Conservation (phyloP, 1,140 invertebrate genomes). For the Zaprionus africanus region DNA sequence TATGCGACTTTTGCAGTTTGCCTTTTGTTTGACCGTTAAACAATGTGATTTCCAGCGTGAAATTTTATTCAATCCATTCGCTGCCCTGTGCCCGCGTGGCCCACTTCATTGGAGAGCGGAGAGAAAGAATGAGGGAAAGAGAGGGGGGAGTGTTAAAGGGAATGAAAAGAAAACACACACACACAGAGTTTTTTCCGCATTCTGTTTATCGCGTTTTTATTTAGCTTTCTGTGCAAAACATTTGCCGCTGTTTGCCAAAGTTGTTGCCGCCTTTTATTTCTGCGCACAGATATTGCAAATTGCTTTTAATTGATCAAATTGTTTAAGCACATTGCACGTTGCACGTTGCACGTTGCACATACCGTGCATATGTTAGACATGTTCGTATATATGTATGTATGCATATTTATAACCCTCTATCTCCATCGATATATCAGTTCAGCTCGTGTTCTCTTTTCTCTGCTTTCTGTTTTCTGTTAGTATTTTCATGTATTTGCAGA, state of each 20-base stretch:
- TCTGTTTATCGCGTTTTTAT: slow-evolving; percentile 29
- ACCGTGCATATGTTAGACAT: slow-evolving; percentile 39
- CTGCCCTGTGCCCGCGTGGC: too few species aligned
- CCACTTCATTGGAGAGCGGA: slow-evolving; percentile 9
- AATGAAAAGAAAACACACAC: slow-evolving; percentile 6
- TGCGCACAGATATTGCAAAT: slow-evolving; percentile 43
- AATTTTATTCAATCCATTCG: slow-evolving; percentile 75
- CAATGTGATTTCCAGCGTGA: slow-evolving; percentile 80
- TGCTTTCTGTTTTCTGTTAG: background rate
- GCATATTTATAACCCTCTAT: slow-evolving; percentile 1
- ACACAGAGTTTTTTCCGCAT: background rate
- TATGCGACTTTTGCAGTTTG: slow-evolving; percentile 32
- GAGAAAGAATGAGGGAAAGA: too few species aligned
- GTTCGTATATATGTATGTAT: too few species aligned
- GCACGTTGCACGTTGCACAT: slow-evolving; percentile 6
- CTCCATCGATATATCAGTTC: slow-evolving; percentile 2
- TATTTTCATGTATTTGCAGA: background rate
- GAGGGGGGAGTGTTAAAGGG: background rate
- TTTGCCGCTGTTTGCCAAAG: slow-evolving; percentile 35
- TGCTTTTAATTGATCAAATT: slow-evolving; percentile 77
- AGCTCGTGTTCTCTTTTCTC: background rate
- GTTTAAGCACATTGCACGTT: slow-evolving; percentile 53
- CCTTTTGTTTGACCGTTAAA: slow-evolving; percentile 65
- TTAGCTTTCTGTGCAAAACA: slow-evolving; percentile 21
- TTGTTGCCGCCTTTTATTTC: slow-evolving; percentile 14